Evolutionary conservation across 2,888 invertebrate genomes (phyloP).

Genomic region (Papilio protenor): DNA sequence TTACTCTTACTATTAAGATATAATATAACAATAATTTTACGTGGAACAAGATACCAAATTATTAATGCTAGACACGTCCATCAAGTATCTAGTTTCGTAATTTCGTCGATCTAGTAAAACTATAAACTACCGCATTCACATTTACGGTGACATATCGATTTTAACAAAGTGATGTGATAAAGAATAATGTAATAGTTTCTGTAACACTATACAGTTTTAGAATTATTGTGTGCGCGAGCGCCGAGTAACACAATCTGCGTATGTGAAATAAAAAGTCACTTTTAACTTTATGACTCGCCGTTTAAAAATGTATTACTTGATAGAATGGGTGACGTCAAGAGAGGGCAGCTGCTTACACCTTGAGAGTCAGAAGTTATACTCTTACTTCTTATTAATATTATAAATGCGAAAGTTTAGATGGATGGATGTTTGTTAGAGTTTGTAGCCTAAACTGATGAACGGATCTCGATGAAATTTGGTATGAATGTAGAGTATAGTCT

Average conservation of each 20-base stretch:
- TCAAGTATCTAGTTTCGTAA: not conserved
- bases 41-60: not conserved
- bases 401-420: too few relatives aligned
- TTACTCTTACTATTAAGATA: too few relatives aligned
- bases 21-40: too few relatives aligned
- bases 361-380: too few relatives aligned
- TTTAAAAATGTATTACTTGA: constrained; percentile 37
- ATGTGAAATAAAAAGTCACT: constrained; percentile 24
- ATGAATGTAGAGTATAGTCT: too few relatives aligned
- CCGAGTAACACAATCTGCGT: constrained; percentile 38
- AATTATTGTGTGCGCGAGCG: constrained; percentile 33
- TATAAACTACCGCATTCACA: not conserved
- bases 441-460: too few relatives aligned
- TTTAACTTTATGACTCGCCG: constrained; percentile 38
- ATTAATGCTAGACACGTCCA: not conserved
- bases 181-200: constrained; percentile 27
- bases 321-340: not conserved
- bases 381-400: too few relatives aligned
- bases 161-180: constrained; percentile 36
- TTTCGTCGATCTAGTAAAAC: not conserved
- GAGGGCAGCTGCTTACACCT: too few relatives aligned
- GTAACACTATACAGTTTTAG: constrained; percentile 43
- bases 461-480: too few relatives aligned
- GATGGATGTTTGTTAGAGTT: too few relatives aligned
- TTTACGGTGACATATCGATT: constrained; percentile 9